These are phyloP conservation scores for Nyctalus aviator DNA, from an alignment of 2,797 vertebrate genomes.

Conservation along the genomic window DNA sequence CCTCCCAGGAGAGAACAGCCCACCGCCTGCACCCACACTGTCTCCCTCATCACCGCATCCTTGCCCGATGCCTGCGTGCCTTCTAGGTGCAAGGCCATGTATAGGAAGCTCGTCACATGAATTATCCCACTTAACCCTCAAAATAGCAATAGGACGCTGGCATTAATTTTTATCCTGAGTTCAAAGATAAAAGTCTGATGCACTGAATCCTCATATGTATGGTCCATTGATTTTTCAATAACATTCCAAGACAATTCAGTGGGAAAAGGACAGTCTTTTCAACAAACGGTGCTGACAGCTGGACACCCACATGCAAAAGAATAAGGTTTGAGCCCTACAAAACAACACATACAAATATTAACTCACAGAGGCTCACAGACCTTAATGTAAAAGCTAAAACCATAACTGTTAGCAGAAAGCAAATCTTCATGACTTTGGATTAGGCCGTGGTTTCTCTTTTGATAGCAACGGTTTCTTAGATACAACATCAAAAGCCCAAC, in stretches of 20 bases:
- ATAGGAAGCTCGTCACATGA: fast-evolving
- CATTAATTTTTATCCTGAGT: not conserved
- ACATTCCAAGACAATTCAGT: fast-evolving
- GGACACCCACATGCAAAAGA: not conserved
- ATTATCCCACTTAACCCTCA: not conserved
- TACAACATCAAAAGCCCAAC: not conserved
- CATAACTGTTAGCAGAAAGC: not conserved
- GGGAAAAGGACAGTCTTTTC: not conserved
- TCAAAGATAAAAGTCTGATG: not conserved
- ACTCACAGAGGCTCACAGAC: not conserved
- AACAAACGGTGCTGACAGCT: not conserved
- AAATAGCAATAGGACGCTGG: fast-evolving
- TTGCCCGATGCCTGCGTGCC: fast-evolving
- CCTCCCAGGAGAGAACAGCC: too few species aligned
- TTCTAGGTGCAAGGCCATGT: fast-evolving
- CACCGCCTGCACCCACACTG: fast-evolving
- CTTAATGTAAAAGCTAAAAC: not conserved
- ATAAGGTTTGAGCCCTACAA: fast-evolving
- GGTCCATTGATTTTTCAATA: not conserved
- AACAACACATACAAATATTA: fast-evolving
- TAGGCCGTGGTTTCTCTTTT: not conserved
- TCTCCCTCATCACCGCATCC: too few species aligned
- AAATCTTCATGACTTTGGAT: not conserved
- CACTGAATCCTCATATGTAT: fast-evolving
- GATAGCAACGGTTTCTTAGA: not conserved